Conservation (phyloP, 2,113 vertebrate genomes). For the Podarcis muralis region DNA sequence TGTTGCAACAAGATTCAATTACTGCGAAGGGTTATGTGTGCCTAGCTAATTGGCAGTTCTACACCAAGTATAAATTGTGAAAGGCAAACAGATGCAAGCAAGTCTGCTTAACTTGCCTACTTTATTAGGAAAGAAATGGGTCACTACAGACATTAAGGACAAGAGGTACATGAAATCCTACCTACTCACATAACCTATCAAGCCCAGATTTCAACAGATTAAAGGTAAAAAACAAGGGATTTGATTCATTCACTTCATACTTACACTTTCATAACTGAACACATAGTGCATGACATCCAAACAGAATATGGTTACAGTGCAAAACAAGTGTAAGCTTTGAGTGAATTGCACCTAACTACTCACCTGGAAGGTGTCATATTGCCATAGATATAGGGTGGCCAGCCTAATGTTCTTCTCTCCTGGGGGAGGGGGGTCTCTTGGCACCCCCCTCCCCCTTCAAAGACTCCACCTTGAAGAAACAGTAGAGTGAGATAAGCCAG, state of each 20-base stretch:
- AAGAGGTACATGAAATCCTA: neutral
- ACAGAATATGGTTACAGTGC: neutral
- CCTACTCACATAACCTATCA: neutral
- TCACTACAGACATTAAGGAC: neutral
- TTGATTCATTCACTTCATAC: neutral
- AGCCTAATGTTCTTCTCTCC: conserved; percentile 4
- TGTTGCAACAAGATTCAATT: neutral
- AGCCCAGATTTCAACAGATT: neutral
- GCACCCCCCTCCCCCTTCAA: conserved; percentile 36
- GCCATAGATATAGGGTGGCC: neutral
- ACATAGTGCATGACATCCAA: neutral
- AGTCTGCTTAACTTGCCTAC: neutral
- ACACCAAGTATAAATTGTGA: neutral
- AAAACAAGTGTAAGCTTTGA: neutral
- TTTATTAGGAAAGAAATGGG: neutral
- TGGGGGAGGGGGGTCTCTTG: conserved; percentile 41
- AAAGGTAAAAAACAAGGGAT: neutral
- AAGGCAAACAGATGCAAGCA: neutral
- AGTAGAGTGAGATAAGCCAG: neutral
- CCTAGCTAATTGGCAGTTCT: neutral
- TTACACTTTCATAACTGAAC: neutral
- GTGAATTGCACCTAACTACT: neutral
- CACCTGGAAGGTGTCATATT: conserved; percentile 10
- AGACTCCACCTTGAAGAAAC: conserved; percentile 17
- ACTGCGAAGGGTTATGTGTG: neutral